Evolutionary conservation across 2,797 vertebrate genomes (phyloP), one percentile per base, ranked within the genome.

Genomic region (Apogon talboti): DNA sequence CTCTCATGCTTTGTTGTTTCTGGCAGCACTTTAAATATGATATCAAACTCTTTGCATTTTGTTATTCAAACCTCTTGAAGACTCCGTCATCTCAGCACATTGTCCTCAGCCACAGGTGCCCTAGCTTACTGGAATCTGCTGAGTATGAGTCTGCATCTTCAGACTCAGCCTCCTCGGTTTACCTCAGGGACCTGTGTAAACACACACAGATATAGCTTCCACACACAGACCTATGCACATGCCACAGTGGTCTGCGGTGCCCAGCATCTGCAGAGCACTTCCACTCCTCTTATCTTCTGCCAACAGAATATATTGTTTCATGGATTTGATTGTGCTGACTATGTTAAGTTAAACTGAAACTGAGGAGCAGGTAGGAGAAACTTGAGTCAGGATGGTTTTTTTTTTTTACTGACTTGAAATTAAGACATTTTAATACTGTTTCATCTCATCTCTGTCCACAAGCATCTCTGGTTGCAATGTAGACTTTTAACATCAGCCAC

Each of bases 131-230:
- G 73, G 82, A 85, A 89, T 82, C 52, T 82, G 80, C 84, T 79
- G 80, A 86, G 57, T 38, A 35, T 64, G 56, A 45, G 44, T 67
- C 77, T 66, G 57, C 56, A 38, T 78, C 72, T 60, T 74, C 42
- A 66, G 44, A 72, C 59, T 76, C 75, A 70, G 79, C 80, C 82
- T 71, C 68, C 77, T 82, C 1, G 70, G 81, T 86, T 82, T 83
- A 81, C 78, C 75, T 78, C 72, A 45, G 56, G 42, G 52, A 76
- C 58, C 73, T 40, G 41, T 51, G 44, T 54, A 60, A 78, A 76
- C 28, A 67, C 66, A 60, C 48, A 37, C 28, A 63, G 12, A 46
- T 16, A 8, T 43, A 47, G 16, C 45, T 54, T 35, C 64, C 54
- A 33, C 81, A 65, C 64, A 53, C 42, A 58, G 2, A 63, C 42